Evolutionary conservation across 1,140 invertebrate species (phyloP), one percentile per base, ranked within the genome.

Genomic region (Apis cerana): DNA sequence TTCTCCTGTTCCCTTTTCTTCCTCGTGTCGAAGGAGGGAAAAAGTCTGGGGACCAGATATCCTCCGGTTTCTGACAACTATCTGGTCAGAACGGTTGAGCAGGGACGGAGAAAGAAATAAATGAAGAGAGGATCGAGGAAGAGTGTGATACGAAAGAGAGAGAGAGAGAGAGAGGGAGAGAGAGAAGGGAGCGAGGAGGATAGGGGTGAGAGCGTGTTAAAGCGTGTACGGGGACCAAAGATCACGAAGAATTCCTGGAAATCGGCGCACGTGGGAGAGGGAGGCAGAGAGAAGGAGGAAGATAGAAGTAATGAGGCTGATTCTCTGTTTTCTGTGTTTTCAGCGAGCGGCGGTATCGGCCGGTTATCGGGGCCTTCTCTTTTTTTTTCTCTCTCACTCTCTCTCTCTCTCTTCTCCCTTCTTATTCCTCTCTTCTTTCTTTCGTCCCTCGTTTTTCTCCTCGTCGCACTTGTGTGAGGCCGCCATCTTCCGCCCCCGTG

Each of bases 271-370:
- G 77, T 80, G 61, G 75, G 69, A 83, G 76, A 75, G 75, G 56
- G 64, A 70, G 68, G 58, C 70, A 54, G 69, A 68, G 83, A 64
- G 89, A 72, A 81, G 77, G 83, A 92, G 85, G 83, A 81, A 90
- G 92, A 93, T 92, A 92, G 89, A 92, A 93, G 92, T 93, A 93
- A 93, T 91, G 93, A 93, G 92, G 92, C 89, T 90, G 91, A 92
- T 90, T 93, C 89, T 88, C 86, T 92, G 90, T 91, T 93, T 91
- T 92, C 89, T 90, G 90, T 91, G 90, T 93, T 92, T 93, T 91
- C 82, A 91, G 87, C 91, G 89, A 90, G 85, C 86, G 71, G 89
- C n/a, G 77, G 85, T 91, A 92, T 90, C 88, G 85, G 85, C 27
- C 78, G 80, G 88, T 93, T 93, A 93, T 93, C 93, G 8, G 68